Conservation (phyloP, 1,140 invertebrate species). For the Xylocopa sonorina region DNA sequence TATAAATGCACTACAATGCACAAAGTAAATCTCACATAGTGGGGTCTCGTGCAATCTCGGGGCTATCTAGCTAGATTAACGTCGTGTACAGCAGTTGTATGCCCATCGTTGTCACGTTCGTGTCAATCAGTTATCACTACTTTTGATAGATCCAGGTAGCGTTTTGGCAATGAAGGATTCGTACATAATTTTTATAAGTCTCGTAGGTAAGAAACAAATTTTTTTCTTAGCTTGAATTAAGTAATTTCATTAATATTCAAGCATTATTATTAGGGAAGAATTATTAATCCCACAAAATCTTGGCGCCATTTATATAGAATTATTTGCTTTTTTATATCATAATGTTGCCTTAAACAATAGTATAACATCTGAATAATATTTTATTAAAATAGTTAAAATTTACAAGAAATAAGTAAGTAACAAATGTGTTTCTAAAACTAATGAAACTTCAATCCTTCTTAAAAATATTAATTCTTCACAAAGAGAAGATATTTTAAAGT, state of each 20-base stretch:
- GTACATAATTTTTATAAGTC: conserved; percentile 21
- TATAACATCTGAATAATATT: too few relatives aligned
- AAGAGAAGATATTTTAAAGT: too few relatives aligned
- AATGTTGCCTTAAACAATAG: too few relatives aligned
- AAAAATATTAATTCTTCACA: too few relatives aligned
- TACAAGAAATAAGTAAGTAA: too few relatives aligned
- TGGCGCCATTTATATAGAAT: too few relatives aligned
- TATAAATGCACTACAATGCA: conserved; percentile 37
- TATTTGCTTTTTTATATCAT: too few relatives aligned
- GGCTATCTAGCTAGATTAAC: conserved; percentile 65
- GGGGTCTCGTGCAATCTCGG: conserved; percentile 65
- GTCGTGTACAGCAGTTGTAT: conserved; percentile 63
- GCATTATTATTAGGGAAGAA: too few relatives aligned
- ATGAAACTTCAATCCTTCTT: too few relatives aligned
- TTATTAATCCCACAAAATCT: too few relatives aligned
- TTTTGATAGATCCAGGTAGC: conserved; percentile 27
- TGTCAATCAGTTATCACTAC: conserved; percentile 46
- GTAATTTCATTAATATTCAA: neutral
- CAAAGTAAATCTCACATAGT: conserved; percentile 61
- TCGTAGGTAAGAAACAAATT: conserved; percentile 47
- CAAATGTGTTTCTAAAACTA: too few relatives aligned
- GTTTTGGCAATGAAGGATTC: conserved; percentile 37
- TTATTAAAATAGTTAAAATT: too few relatives aligned
- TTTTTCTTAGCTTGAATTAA: neutral
- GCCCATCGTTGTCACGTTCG: conserved; percentile 55